phyloP scores from a whole-genome alignment of 2,113 vertebrate species.

The Porphyrio hochstetteri region DNA sequence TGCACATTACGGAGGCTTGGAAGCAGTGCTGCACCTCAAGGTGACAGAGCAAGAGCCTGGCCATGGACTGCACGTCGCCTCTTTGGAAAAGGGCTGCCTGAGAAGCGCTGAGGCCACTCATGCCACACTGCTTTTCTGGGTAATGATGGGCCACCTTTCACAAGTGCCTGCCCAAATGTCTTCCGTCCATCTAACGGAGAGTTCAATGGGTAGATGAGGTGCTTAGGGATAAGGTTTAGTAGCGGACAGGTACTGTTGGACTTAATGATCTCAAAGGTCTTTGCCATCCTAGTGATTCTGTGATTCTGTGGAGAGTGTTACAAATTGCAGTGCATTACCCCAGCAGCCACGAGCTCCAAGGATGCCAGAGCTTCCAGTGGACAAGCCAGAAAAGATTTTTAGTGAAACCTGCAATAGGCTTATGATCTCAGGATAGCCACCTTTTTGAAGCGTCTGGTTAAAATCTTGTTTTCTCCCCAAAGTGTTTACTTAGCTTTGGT shows the following conservation, averaged over 20 bases:
- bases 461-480: not conserved
- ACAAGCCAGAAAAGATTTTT: not conserved
- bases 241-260: too few relatives aligned
- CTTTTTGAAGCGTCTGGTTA: not conserved
- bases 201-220: not conserved
- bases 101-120: fast-evolving
- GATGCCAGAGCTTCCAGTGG: not conserved
- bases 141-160: fast-evolving
- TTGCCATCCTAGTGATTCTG: too few relatives aligned
- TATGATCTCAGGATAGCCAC: not conserved
- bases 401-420: not conserved
- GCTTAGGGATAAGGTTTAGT: too few relatives aligned
- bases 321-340: not conserved
- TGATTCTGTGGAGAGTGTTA: fast-evolving
- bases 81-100: not conserved
- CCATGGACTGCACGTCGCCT: fast-evolving
- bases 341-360: not conserved
- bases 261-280: too few relatives aligned
- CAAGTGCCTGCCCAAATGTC: not conserved
- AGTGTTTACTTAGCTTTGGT: not conserved
- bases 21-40: fast-evolving
- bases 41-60: fast-evolving
- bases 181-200: fast-evolving
- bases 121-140: not conserved
- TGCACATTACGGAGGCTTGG: fast-evolving